Evolutionary conservation across 2,888 invertebrate genomes (phyloP), one percentile per base, ranked within the genome.

Genomic region (Craniophora ligustri): DNA sequence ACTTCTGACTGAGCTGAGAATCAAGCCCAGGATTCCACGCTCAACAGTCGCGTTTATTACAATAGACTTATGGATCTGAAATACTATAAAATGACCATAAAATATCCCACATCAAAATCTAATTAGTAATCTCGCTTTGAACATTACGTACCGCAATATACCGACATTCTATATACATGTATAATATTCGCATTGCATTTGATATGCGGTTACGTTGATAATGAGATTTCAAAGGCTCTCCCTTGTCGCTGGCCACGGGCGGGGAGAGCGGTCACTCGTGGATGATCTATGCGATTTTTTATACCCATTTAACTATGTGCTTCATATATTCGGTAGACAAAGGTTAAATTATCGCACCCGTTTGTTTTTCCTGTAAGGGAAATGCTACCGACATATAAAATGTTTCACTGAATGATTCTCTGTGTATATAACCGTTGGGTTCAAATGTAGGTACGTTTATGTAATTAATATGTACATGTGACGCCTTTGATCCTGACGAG

Each of bases 211-310:
- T 64, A 78, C 76, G 75, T 68, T 69, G 72, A 75, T 86, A 85
- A 86, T 85, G 84, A 80, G 81, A 81, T 84, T 79, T 84, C 75
- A 80, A 83, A 80, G 79, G 81, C 74, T 65, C 77, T 77, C 72
- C 79, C 70, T 67, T 79, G 82, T 81, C 78, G 56, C 67, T 75
- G 78, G 76, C 70, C 72, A 71, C 65, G 67, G 53, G 58, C 58
- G 47, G 74, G 18, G 63, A 11, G 36, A 59, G 81, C 86, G 87
- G 85, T 88, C 88, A 88, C 74, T 86, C 87, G 87, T 83, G 82
- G 69, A 88, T 89, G 89, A 89, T 89, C 78, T 87, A 89, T 85
- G 85, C 63, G 79, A 74, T 77, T 85, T 87, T 88, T 88, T 85
- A 82, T 81, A 84, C 74, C 80, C 84, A 76, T 86, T 85, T 83